Evolutionary conservation across 2,888 invertebrate genomes (phyloP).

Genomic region (Amphipoea lucens): DNA sequence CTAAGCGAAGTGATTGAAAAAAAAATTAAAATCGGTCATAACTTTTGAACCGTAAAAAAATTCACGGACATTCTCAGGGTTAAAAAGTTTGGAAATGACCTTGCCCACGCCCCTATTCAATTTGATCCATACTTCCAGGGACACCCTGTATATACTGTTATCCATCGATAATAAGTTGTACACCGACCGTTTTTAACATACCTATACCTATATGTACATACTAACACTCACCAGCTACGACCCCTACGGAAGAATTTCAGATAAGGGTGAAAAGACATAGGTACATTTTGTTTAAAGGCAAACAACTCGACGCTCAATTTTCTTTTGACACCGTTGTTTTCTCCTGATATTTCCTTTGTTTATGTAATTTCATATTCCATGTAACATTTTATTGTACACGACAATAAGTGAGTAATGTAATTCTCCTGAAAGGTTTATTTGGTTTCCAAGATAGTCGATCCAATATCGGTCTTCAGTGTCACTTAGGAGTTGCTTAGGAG

Average conservation of each 20-base stretch:
- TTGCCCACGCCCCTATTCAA: no score
- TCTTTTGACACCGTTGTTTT: background rate
- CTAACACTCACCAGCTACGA: background rate
- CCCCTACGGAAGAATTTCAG: constrained; percentile 13
- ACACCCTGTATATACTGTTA: constrained; percentile 4
- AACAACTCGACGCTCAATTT: background rate
- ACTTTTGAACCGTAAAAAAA: no score
- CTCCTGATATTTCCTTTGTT: background rate
- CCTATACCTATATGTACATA: constrained; percentile 5
- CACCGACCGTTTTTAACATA: constrained; percentile 23
- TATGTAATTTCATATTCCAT: background rate
- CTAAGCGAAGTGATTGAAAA: no score
- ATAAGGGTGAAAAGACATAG: background rate
- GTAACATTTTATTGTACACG: constrained; percentile 4
- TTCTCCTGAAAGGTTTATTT: constrained; percentile 27
- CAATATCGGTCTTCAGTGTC: constrained; percentile 41
- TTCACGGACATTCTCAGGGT: no score
- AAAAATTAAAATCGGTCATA: no score
- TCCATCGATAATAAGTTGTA: constrained; percentile 6
- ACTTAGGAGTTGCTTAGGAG: constrained; percentile 33
- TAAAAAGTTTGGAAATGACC: no score
- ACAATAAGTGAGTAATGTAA: constrained; percentile 10
- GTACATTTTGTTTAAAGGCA: constrained; percentile 34
- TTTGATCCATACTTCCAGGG: no score
- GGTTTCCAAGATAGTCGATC: constrained; percentile 32